A percentile compares a stretch with the other conserved stretches of the same genome.
These are phyloP conservation scores for Dioctria linearis DNA, from an alignment of 2,888 invertebrate species.

Conservation along the genomic window DNA sequence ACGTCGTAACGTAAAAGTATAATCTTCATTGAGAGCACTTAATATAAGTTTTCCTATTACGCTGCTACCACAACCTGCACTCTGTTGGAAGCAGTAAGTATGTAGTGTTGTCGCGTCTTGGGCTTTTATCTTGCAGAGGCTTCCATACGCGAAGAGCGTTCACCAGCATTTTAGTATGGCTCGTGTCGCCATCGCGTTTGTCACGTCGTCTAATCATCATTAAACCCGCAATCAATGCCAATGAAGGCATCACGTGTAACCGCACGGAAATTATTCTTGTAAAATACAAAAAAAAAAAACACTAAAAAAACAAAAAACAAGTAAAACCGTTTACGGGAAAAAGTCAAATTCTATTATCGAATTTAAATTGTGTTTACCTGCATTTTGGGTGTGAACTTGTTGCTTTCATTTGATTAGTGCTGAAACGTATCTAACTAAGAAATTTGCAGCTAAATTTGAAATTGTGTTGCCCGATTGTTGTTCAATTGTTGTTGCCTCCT, in stretches of 20 bases:
- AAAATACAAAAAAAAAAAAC: not conserved
- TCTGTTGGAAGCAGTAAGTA: not conserved
- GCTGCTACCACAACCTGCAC: constrained; percentile 21
- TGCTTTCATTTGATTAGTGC: not conserved
- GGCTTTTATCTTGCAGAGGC: constrained; percentile 25
- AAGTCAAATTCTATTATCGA: not conserved
- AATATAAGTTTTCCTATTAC: constrained; percentile 46
- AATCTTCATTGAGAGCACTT: constrained; percentile 52
- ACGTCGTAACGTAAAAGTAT: not conserved
- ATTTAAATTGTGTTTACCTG: not conserved
- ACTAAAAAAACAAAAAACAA: no score
- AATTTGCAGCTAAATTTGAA: not conserved
- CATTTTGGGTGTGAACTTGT: not conserved
- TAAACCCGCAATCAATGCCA: constrained; percentile 31
- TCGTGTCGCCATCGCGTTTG: constrained; percentile 71
- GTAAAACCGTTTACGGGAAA: not conserved
- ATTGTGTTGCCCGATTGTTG: not conserved
- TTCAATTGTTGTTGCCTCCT: not conserved
- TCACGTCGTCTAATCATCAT: constrained; percentile 63
- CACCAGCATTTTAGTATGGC: constrained; percentile 68
- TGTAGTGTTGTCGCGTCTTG: constrained; percentile 34
- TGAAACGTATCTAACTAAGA: not conserved
- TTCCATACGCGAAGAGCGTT: constrained; percentile 42
- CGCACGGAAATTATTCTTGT: constrained; percentile 3
- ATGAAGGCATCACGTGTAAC: constrained; percentile 43